Conservation (phyloP, 2,113 vertebrate genomes). For the Garra rufa region DNA sequence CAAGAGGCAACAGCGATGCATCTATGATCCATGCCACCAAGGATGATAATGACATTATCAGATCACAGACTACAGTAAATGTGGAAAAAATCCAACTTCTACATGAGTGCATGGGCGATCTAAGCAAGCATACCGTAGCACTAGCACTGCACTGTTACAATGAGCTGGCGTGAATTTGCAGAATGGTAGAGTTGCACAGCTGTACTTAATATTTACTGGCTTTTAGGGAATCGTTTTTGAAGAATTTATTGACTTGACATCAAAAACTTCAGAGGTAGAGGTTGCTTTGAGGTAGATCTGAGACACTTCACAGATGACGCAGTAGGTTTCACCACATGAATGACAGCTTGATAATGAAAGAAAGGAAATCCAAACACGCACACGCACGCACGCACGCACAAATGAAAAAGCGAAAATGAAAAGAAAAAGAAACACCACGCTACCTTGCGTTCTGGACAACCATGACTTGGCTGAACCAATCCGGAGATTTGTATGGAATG, state of each 20-base stretch:
- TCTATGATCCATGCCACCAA: conserved; percentile 40
- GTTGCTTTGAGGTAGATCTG: conserved; percentile 52
- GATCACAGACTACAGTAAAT: conserved; percentile 18
- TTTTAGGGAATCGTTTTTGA: conserved; percentile 1
- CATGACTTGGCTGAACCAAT: conserved; percentile 97
- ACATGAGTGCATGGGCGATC: conserved; percentile 38
- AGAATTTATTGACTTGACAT: conserved; percentile 2
- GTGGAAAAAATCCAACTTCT: conserved; percentile 13
- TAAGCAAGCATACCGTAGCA: conserved; percentile 24
- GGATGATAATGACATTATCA: conserved; percentile 48
- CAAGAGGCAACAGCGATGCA: conserved; percentile 36
- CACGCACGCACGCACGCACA: conserved; percentile 59
- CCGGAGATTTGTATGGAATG: conserved; percentile 81
- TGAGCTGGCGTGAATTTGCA: background rate
- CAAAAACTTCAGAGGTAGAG: conserved; percentile 49
- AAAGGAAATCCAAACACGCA: conserved; percentile 15
- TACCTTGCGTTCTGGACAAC: conserved; percentile 99
- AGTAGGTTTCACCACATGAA: conserved; percentile 34
- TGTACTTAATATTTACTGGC: conserved; percentile 16
- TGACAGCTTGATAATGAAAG: conserved; percentile 43
- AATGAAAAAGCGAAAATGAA: conserved; percentile 66
- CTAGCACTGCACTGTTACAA: conserved; percentile 27
- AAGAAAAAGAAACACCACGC: conserved; percentile 75
- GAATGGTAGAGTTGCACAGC: background rate
- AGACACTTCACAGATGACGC: conserved; percentile 43